A percentile compares a stretch with the other conserved stretches of the same genome.
Conservation (phyloP, 2,888 invertebrate species). For the Diploptera punctata region DNA sequence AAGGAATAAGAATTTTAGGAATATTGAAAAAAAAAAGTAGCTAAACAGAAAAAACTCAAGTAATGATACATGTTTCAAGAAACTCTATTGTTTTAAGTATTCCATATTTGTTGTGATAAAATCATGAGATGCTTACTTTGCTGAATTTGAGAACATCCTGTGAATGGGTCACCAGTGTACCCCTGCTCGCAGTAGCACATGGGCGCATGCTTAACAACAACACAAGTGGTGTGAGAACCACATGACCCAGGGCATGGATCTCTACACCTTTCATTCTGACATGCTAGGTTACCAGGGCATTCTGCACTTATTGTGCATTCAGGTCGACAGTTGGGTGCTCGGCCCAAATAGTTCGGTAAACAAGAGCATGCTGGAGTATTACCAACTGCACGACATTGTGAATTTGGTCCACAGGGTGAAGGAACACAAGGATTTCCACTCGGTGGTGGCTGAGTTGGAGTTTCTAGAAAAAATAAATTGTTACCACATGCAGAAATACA, state of each 20-base stretch:
- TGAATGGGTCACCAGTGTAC: constrained; percentile 51
- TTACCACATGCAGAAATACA: constrained; percentile 10
- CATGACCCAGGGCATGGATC: constrained; percentile 50
- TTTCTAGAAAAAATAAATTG: constrained; percentile 33
- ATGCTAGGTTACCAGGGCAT: constrained; percentile 47
- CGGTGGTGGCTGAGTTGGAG: constrained; percentile 36
- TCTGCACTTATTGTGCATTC: constrained; percentile 49
- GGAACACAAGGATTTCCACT: constrained; percentile 63
- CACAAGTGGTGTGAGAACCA: constrained; percentile 51
- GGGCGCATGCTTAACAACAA: constrained; percentile 49
- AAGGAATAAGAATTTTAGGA: no score
- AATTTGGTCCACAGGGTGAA: constrained; percentile 66
- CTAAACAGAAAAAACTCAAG: no score
- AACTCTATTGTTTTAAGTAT: no score
- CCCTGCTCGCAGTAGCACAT: constrained; percentile 51
- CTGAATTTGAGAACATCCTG: constrained; percentile 38
- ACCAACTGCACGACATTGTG: constrained; percentile 53
- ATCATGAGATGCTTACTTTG: constrained; percentile 39
- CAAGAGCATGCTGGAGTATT: constrained; percentile 48
- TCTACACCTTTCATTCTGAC: constrained; percentile 47
- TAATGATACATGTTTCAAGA: no score
- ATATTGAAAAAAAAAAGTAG: no score
- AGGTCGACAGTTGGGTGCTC: constrained; percentile 48
- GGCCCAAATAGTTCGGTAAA: constrained; percentile 49
- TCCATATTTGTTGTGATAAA: no score